Conservation (phyloP, 2,797 vertebrate species). For the Macropus fuliginosus region DNA sequence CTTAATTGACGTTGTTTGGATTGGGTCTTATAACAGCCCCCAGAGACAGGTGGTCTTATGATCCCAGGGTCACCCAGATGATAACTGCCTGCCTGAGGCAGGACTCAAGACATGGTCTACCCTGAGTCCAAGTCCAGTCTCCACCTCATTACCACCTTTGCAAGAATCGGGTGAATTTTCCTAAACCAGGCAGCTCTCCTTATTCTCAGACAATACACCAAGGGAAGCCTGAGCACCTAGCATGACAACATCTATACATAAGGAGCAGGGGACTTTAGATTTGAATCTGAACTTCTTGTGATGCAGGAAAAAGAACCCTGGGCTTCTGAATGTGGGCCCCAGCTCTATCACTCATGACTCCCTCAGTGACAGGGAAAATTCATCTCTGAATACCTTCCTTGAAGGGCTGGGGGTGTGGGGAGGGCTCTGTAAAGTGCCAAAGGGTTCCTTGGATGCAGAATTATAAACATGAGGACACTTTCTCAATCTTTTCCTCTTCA, state of each 20-base stretch:
- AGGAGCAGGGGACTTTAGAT: background rate
- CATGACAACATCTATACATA: background rate
- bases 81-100: background rate
- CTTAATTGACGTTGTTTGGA: background rate
- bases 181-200: background rate
- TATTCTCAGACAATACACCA: background rate
- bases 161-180: background rate
- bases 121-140: background rate
- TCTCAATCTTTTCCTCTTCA: background rate
- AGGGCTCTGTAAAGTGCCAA: background rate
- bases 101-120: background rate
- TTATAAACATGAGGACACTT: background rate
- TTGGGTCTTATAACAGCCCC: background rate
- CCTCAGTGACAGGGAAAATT: background rate
- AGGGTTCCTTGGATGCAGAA: background rate
- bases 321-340: background rate
- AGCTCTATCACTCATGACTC: background rate
- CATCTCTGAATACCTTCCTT: background rate
- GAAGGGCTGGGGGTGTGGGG: background rate
- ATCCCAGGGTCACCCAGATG: background rate
- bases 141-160: background rate
- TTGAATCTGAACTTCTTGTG: background rate
- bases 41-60: background rate
- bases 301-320: background rate
- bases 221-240: background rate